Percentiles rank a stretch among this genome's conserved stretches.
Conservation (phyloP, 2,797 vertebrate genomes). For the Pangasius macronema region DNA sequence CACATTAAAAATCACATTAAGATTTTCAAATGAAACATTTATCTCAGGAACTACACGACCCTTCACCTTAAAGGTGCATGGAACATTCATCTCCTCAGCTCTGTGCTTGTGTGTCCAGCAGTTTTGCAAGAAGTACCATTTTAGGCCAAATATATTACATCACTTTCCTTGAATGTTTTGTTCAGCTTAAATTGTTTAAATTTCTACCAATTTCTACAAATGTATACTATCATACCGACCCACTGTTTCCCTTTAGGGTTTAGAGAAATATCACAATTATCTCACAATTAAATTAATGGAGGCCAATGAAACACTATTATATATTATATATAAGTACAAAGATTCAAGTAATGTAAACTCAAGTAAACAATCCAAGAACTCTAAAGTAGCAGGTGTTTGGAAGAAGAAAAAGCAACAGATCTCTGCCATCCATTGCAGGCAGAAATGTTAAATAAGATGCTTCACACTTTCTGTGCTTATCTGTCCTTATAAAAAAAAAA, state of each 20-base stretch:
- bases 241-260: neutral
- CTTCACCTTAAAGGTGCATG: neutral
- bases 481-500: constrained; percentile 11
- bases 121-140: neutral
- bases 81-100: neutral
- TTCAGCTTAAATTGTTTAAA: neutral
- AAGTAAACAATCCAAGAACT: neutral
- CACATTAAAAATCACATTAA: too few relatives aligned
- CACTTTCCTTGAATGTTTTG: neutral
- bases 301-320: neutral
- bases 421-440: neutral
- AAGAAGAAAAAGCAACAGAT: neutral
- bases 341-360: neutral
- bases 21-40: too few relatives aligned
- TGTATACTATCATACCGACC: neutral
- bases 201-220: neutral
- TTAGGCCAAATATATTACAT: neutral
- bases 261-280: neutral
- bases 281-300: neutral
- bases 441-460: neutral
- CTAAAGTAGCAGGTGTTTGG: constrained; percentile 4
- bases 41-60: neutral
- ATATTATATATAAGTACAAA: neutral
- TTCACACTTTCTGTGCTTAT: neutral
- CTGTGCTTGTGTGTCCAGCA: neutral